phyloP scores from a whole-genome alignment of 2,888 invertebrate species.

The Archips xylosteana region DNA sequence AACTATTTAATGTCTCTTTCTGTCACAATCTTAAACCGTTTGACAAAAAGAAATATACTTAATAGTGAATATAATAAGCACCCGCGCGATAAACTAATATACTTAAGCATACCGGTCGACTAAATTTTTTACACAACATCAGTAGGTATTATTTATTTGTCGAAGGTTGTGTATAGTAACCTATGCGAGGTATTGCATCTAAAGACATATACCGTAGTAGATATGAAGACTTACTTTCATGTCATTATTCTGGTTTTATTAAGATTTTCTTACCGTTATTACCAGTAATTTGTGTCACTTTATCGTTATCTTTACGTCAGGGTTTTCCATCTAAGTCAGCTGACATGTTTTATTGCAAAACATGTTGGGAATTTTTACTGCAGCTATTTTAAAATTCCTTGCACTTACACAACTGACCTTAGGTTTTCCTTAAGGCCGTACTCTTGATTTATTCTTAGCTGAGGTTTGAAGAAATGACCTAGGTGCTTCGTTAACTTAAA shows the following conservation, averaged over 20 bases:
- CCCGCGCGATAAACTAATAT: too few relatives aligned
- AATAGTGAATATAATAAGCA: too few relatives aligned
- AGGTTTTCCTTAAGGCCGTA: constrained; percentile 32
- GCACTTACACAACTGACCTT: constrained; percentile 16
- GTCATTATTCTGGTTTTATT: background rate
- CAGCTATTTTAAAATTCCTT: constrained; percentile 33
- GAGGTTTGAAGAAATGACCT: constrained; percentile 39
- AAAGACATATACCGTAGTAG: too few relatives aligned
- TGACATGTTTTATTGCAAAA: constrained; percentile 21
- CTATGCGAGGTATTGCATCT: too few relatives aligned
- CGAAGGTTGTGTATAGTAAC: too few relatives aligned
- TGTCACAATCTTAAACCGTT: too few relatives aligned
- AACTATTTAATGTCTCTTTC: too few relatives aligned
- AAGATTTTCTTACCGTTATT: background rate
- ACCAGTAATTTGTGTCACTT: background rate
- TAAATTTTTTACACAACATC: too few relatives aligned
- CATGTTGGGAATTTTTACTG: constrained; percentile 13
- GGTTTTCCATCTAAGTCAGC: constrained; percentile 12
- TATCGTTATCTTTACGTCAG: constrained; percentile 18
- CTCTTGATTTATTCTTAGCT: constrained; percentile 24
- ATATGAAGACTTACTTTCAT: too few relatives aligned
- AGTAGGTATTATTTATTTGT: too few relatives aligned
- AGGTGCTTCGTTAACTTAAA: constrained; percentile 9
- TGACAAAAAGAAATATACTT: too few relatives aligned
- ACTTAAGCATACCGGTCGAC: too few relatives aligned